Evolutionary conservation across 2,888 invertebrate genomes (phyloP), one percentile per base, ranked within the genome.

Genomic region (Dione juno): DNA sequence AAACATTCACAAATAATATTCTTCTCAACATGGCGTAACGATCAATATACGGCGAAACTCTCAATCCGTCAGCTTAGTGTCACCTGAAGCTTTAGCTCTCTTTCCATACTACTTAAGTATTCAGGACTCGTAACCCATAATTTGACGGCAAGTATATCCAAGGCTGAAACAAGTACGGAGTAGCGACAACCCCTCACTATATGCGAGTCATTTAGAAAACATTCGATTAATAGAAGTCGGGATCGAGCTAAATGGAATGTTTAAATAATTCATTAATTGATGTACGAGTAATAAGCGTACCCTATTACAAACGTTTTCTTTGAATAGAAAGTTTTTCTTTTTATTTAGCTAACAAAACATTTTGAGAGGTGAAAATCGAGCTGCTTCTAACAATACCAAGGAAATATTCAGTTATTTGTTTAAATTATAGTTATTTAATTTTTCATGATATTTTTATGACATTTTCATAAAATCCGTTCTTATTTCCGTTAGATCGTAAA

Each of bases 31-130:
- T 11, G n/a, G 21, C 16, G n/a, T 45, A 10, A 28, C 61, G 59
- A 67, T 59, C 59, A 59, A 67, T 59, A 59, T 50, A 50, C 50
- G 67, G n/a, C 16, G 40, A 16, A 48, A 48, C 41, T 79, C 80
- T 81, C 86, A 88, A 87, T 88, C 88, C 87, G 88, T 88, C 88
- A 86, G 87, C 89, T 90, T 90, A 90, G 82, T 79, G 81, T 85
- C 89, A 90, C 88, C 89, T 88, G 85, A 84, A 84, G 87, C 87
- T 86, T 85, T 87, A 86, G 88, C 86, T 88, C 88, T 90, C 88
- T 88, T 85, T 76, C 80, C n/a, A 41, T 21, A 43, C 84, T 79
- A 82, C 83, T 91, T 91, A n/a, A 89, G 89, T 91, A 91, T 90
- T 90, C 91, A 84, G 82, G 81, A 80, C 82, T 74, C 81, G 89